Evolutionary conservation across 2,888 invertebrate genomes (phyloP), one percentile per base, ranked within the genome.

Genomic region (Hydropsyche betteni): DNA sequence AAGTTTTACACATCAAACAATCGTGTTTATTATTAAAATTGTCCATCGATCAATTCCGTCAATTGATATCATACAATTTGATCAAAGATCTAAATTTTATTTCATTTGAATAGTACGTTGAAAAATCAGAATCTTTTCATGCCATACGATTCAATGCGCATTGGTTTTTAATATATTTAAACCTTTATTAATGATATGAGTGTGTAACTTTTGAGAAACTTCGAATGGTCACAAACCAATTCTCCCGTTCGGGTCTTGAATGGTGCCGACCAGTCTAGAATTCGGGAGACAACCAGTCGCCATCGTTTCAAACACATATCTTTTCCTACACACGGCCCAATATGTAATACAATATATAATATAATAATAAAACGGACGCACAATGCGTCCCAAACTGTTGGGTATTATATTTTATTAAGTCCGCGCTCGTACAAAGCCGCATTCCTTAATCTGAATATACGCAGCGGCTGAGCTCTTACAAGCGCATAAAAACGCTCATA

Each of bases 221-320:
- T 55, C 12, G 55, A 7, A n/a, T 44, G 44, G 44, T 44, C 44
- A 44, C 36, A 36, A 55, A 55, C 55, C 64, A 64, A 36, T 36
- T 50, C 36, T 69, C 34, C 34, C 24, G 69, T 44, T 69, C 51
- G 14, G 74, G 72, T 72, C 64, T 53, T 74, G 50, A 68, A 58
- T 70, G 79, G 79, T 74, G 79, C 76, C 79, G 74, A 70, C 72
- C 70, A 58, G 79, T 79, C 79, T 79, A 74, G 79, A 61, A 68
- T 50, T 69, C 53, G 68, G 73, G 77, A 79, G 79, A 79, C 79
- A 77, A 74, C 68, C 77, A 68, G 79, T 79, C 79, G 79, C 79
- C 79, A 76, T 55, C 55, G 55, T 72, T 58, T 72, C 44, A 52
- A 69, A 44, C 44, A 44, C 44, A 44, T 44, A 44, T 44, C 44